Base-by-base conservation (phyloP, 2,113 vertebrate species). In the Psilopogon haemacephalus region DNA sequence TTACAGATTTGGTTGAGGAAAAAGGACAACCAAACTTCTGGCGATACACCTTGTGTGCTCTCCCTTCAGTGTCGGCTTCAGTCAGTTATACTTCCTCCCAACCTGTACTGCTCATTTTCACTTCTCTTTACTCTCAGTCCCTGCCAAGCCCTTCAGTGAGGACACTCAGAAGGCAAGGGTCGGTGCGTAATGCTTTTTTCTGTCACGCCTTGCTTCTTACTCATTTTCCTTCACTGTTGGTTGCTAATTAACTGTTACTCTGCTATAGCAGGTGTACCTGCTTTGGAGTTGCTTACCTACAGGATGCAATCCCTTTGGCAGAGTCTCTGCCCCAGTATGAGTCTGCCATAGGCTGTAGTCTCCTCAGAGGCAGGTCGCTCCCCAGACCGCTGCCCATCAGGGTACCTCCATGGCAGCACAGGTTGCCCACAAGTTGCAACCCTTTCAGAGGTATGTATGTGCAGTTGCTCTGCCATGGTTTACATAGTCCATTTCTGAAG, bases 351-450 rank as follows among this genome's bases (percentile, higher is more conserved):
- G 27, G 40, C 52, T 74, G 28, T 21, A 79, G 10, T 28, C 48
- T 67, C 38, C 48, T 28, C n/a, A 32, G 14, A 8, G 24, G 9
- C 55, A 19, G 20, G 15, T 35, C 37, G 50, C 4, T n/a, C 9
- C 12, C 19, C 0, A 18, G 24, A 15, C 35, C 32, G 12, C 11
- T 32, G 35, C 5, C 11, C 44, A 40, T 20, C 14, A 11, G 35
- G 4, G 28, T 7, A 1, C 12, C 55, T 26, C 11, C 19, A 15
- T 5, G 3, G 8, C 50, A 52, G 26, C 15, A 73, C 0, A 4
- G 17, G 15, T 3, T 52, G n/a, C 19, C 15, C 20, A 38, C 27
- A n/a, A 58, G 42, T 24, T 4, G 1, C 6, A 71, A 40, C 27
- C 12, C 24, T 23, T 80, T 54, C 19, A 84, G 7, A 5, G 18